Evolutionary conservation across 1,140 invertebrate genomes (phyloP), one percentile per base, ranked within the genome.

Genomic region (Drosophila bifasciata): DNA sequence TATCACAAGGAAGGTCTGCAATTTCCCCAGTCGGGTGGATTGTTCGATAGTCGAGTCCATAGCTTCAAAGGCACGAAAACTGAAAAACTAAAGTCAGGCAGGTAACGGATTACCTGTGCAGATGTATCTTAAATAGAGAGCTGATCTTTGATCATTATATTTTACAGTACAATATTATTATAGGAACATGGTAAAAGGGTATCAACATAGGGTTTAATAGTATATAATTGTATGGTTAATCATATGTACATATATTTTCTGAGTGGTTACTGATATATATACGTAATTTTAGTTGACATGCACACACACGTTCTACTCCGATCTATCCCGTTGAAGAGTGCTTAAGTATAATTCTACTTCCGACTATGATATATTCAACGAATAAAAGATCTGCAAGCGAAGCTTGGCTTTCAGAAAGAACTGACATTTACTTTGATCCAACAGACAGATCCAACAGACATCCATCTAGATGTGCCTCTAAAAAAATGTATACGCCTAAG

Each of bases 21-120:
- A 80, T 17, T 70, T 52, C 7, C 81, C 76, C 13, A 45, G 32
- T 36, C 32, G 9, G 36, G 81, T 86, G 11, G 5, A 74, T 7
- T 85, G 81, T 8, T 39, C 41, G 5, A 17, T 66, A 17, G 55
- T 50, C 3, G 28, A 50, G 21, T 4, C 1, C 7, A 6, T 9
- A 11, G 3, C 4, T 1, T 28, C 6, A 32, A 83, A 11, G 78
- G 79, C 19, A 60, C 17, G 11, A 32, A 50, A 45, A 43, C 48
- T 5, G n/a, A 9, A 3, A 50, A 78, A 5, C 45, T 5, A 7
- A 45, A n/a, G 7, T 52, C 67, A 2, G 60, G 64, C 3, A 5
- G 32, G 32, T 11, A 13, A 13, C 0, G 7, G 71, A 78, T 36
- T 48, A 57, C 6, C 60, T 61, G 8, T 40, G 32, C 4, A 13